Evolutionary conservation across 2,113 vertebrate species (phyloP).

Genomic region (Emydocephalus ijimae): DNA sequence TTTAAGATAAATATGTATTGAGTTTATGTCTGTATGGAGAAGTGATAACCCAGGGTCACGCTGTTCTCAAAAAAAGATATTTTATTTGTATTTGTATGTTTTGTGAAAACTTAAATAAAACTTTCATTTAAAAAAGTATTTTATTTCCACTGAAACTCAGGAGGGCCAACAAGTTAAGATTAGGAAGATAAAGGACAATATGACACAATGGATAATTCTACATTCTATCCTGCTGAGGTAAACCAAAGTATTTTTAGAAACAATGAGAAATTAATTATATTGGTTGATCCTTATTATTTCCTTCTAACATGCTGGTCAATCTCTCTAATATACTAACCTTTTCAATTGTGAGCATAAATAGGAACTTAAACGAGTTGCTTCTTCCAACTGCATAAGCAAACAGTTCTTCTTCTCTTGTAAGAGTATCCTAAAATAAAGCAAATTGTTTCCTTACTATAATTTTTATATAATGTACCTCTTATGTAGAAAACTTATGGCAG

Average conservation of each 20-base stretch:
- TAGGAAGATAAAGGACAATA: not conserved
- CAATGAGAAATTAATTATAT: not conserved
- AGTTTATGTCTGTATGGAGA: too few relatives aligned
- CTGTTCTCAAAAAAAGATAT: too few relatives aligned
- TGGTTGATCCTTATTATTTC: not conserved
- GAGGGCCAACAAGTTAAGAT: not conserved
- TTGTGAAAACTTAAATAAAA: too few relatives aligned
- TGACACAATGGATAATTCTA: not conserved
- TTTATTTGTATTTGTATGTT: too few relatives aligned
- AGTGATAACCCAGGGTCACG: too few relatives aligned
- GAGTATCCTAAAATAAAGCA: slow-evolving; percentile 76
- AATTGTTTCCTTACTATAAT: not conserved
- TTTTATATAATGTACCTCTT: not conserved
- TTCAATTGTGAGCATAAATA: slow-evolving; percentile 94
- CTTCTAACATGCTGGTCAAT: slow-evolving; percentile 8
- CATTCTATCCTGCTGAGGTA: not conserved
- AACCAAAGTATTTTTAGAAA: not conserved
- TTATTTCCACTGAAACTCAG: not conserved
- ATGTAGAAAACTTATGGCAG: not conserved
- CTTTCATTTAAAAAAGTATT: not conserved
- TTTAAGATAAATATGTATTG: too few relatives aligned
- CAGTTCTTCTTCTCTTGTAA: slow-evolving; percentile 94
- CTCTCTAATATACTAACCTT: slow-evolving; percentile 73
- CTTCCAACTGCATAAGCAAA: slow-evolving; percentile 90
- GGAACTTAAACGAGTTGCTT: slow-evolving; percentile 87